A percentile compares a stretch with the other conserved stretches of the same genome.
phyloP scores from a whole-genome alignment of 2,113 vertebrate species.

The Galemys pyrenaicus region DNA sequence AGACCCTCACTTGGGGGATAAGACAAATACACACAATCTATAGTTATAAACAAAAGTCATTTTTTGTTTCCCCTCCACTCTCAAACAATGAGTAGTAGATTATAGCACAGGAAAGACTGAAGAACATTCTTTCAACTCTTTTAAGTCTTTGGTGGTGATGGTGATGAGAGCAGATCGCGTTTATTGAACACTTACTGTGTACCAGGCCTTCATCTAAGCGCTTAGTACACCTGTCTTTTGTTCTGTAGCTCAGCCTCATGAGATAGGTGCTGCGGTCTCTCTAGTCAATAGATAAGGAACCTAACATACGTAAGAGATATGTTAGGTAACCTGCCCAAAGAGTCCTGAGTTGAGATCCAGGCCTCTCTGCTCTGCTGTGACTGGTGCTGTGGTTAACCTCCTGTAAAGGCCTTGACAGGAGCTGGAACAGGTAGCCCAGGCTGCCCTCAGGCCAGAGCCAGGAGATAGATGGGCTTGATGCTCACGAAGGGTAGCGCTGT shows the following conservation, averaged over 20 bases:
- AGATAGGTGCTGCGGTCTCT: neutral
- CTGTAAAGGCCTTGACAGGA: rapidly evolving
- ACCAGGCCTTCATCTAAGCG: too few species aligned
- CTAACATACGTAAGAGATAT: too few species aligned
- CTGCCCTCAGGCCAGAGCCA: neutral
- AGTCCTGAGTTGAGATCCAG: rapidly evolving
- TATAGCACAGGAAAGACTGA: neutral
- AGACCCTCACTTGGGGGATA: neutral
- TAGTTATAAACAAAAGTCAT: neutral
- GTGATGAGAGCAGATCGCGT: neutral
- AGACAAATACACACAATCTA: neutral
- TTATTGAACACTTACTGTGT: too few species aligned
- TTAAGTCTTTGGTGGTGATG: too few species aligned
- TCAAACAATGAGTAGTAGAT: neutral
- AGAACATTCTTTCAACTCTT: neutral
- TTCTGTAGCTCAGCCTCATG: neutral
- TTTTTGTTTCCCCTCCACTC: neutral
- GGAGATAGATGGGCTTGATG: neutral
- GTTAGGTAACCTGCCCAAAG: neutral
- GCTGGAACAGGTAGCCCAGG: neutral
- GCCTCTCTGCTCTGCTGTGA: neutral
- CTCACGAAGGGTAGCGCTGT: rapidly evolving
- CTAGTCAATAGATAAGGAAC: neutral
- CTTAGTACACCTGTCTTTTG: neutral
- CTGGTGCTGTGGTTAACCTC: neutral